A percentile compares a stretch with the other conserved stretches of the same genome.
phyloP scores from a whole-genome alignment of 2,888 invertebrate genomes.

The Ernsta delagoae region DNA sequence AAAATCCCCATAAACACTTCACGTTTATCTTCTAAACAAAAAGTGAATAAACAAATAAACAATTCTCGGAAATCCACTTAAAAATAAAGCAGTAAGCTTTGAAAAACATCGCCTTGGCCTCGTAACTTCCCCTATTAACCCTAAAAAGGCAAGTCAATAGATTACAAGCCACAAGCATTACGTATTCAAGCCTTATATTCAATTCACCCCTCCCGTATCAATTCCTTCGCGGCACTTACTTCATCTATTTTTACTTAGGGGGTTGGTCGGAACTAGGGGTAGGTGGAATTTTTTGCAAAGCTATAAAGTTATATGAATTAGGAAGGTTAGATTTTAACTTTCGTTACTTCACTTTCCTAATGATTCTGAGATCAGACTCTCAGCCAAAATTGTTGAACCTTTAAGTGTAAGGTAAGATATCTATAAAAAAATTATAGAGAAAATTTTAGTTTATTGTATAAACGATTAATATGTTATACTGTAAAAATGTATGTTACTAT shows the following conservation, averaged over 20 bases:
- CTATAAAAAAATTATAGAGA: too few relatives aligned
- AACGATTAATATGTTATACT: too few relatives aligned
- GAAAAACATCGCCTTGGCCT: not conserved
- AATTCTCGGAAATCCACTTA: not conserved
- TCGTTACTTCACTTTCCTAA: too few relatives aligned
- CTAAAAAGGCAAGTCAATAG: conserved; percentile 30
- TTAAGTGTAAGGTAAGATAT: too few relatives aligned
- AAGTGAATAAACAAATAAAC: not conserved
- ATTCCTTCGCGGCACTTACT: conserved; percentile 25
- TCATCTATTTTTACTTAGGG: conserved; percentile 1
- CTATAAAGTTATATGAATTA: too few relatives aligned
- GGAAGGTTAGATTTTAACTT: too few relatives aligned
- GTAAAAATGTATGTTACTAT: too few relatives aligned
- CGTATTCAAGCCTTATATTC: conserved; percentile 36
- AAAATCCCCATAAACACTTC: too few relatives aligned
- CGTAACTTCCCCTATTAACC: conserved; percentile 11
- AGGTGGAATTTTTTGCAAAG: not conserved
- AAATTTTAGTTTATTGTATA: too few relatives aligned
- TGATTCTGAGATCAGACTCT: too few relatives aligned
- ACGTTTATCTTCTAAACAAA: too few relatives aligned
- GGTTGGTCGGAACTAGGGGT: not conserved
- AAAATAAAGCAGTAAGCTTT: not conserved
- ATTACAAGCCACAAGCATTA: conserved; percentile 23
- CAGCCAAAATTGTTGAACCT: too few relatives aligned
- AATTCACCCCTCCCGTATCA: conserved; percentile 31